Percentiles rank a stretch among this genome's conserved stretches.
Evolutionary conservation across 2,888 invertebrate species (phyloP).

Genomic region (Epirrhoe tristata): DNA sequence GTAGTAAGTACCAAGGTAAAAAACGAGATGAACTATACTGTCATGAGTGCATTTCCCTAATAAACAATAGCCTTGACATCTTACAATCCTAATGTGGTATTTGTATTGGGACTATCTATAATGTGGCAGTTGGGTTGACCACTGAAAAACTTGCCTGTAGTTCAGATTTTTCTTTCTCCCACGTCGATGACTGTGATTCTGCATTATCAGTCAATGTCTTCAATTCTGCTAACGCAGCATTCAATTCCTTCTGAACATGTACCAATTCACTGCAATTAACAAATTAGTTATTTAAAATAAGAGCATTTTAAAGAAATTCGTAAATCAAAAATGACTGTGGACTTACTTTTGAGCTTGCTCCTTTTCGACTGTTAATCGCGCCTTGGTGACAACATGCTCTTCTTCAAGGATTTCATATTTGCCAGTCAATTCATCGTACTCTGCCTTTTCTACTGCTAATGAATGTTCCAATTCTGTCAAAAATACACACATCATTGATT

Average conservation of each 20-base stretch:
- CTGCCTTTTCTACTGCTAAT: slow-evolving; percentile 88
- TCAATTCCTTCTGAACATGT: slow-evolving; percentile 87
- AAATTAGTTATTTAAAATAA: background rate
- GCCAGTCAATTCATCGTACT: slow-evolving; percentile 91
- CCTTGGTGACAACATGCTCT: slow-evolving; percentile 93
- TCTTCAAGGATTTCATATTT: slow-evolving; percentile 94
- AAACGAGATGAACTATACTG: too few relatives aligned
- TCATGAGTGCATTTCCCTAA: too few relatives aligned
- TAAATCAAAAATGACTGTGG: background rate
- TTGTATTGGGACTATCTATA: too few relatives aligned
- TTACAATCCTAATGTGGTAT: too few relatives aligned
- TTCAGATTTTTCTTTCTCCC: slow-evolving; percentile 89
- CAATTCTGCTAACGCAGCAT: slow-evolving; percentile 86
- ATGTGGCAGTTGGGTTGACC: too few relatives aligned
- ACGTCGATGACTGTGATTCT: slow-evolving; percentile 88
- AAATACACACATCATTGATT: background rate
- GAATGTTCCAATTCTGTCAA: slow-evolving; percentile 88
- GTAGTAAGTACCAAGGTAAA: too few relatives aligned
- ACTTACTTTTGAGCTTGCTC: slow-evolving; percentile 89
- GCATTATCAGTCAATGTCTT: slow-evolving; percentile 87
- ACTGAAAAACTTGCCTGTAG: slow-evolving; percentile 82
- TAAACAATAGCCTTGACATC: too few relatives aligned
- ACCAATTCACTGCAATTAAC: slow-evolving; percentile 83
- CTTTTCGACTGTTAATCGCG: slow-evolving; percentile 92
- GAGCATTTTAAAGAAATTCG: background rate